Evolutionary conservation across 2,113 vertebrate species (phyloP).

Genomic region (Seriola aureovittata): DNA sequence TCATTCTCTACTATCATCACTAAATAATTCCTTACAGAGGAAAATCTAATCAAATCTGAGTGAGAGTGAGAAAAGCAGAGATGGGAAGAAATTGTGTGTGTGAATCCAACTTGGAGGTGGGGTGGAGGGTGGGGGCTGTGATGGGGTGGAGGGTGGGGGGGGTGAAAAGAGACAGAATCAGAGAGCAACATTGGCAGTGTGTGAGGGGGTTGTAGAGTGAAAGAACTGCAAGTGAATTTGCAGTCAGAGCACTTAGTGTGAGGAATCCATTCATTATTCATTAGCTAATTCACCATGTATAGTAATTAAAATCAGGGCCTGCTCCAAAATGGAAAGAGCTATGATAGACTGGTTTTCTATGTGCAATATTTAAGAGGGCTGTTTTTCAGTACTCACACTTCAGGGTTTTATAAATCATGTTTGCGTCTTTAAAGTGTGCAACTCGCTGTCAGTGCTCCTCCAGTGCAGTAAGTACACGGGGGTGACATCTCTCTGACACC

Average conservation of each 20-base stretch:
- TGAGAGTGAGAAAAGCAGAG: constrained; percentile 63
- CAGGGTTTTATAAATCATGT: constrained; percentile 54
- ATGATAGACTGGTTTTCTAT: constrained; percentile 72
- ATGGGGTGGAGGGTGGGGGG: neutral
- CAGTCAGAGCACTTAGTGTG: constrained; percentile 85
- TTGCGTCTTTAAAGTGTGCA: constrained; percentile 47
- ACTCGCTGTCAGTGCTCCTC: constrained; percentile 32
- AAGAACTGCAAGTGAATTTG: constrained; percentile 80
- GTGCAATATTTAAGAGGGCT: constrained; percentile 64
- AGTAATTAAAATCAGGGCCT: constrained; percentile 85
- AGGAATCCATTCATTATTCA: constrained; percentile 87
- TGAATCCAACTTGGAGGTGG: constrained; percentile 51
- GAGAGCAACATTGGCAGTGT: constrained; percentile 69
- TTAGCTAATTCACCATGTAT: constrained; percentile 86
- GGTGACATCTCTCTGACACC: constrained; percentile 38
- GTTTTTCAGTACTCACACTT: constrained; percentile 46
- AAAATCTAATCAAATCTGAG: constrained; percentile 79
- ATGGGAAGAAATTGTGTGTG: constrained; percentile 65
- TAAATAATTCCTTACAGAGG: constrained; percentile 79
- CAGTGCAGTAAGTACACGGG: neutral
- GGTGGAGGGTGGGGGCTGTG: neutral
- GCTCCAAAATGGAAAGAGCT: constrained; percentile 79
- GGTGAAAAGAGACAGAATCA: constrained; percentile 61
- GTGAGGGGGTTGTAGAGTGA: constrained; percentile 67
- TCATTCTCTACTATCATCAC: constrained; percentile 67